Evolutionary conservation across 1,140 invertebrate genomes (phyloP).

Genomic region (Cotesia chilonis): DNA sequence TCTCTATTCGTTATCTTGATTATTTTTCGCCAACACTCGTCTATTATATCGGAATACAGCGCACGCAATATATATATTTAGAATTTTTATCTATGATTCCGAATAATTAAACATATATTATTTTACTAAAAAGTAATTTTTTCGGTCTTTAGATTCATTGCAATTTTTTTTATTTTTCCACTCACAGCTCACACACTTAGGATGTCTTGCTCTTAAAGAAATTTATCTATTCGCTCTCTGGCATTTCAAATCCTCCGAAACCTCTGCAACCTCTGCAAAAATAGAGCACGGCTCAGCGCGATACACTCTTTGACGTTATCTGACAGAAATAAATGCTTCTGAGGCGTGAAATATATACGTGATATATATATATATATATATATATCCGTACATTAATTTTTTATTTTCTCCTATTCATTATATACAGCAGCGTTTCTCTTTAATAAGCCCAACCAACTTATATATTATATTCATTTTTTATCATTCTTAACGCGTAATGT

Average conservation of each 20-base stretch:
- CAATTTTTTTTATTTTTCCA: slow-evolving; percentile 11
- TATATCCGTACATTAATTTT: slow-evolving; percentile 13
- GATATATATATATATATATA: too few relatives aligned
- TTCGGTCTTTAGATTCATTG: background rate
- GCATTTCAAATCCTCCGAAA: slow-evolving; percentile 38
- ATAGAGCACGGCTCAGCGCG: slow-evolving; percentile 40
- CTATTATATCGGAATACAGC: background rate
- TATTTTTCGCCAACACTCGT: slow-evolving; percentile 8
- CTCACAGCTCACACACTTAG: background rate
- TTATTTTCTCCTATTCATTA: slow-evolving; percentile 25
- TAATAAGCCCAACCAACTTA: slow-evolving; percentile 12
- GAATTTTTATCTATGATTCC: background rate
- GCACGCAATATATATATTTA: background rate
- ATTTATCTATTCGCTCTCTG: slow-evolving; percentile 36
- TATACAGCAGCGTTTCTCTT: slow-evolving; percentile 13
- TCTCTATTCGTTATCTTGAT: slow-evolving; percentile 35
- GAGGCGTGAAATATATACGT: slow-evolving; percentile 9
- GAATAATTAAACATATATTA: slow-evolving; percentile 2
- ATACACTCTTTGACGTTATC: slow-evolving; percentile 42
- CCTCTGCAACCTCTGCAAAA: slow-evolving; percentile 43
- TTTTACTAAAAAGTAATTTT: too few relatives aligned
- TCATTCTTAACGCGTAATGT: slow-evolving; percentile 48
- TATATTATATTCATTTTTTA: slow-evolving; percentile 36
- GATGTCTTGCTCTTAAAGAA: slow-evolving; percentile 9
- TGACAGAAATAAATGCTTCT: slow-evolving; percentile 50